A percentile compares a stretch with the other conserved stretches of the same genome.
Conservation (phyloP, 2,888 invertebrate species). For the Cheilosia scutellata region DNA sequence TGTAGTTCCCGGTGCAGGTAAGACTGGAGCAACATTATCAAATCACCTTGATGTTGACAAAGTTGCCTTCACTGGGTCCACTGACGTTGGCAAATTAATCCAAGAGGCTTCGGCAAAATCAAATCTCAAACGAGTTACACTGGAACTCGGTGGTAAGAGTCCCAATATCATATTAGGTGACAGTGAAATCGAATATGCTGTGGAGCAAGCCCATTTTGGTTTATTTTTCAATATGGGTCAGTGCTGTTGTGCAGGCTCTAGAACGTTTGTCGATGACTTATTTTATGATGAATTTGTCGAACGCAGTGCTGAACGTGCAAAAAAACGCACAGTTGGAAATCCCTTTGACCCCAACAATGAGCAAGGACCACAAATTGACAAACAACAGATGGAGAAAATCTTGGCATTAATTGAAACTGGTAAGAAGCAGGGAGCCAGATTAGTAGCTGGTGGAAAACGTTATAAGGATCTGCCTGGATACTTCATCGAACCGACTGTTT, state of each 20-base stretch:
- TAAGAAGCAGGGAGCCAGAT: constrained; percentile 92
- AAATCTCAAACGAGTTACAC: constrained; percentile 93
- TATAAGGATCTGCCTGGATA: constrained; percentile 89
- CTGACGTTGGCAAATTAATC: constrained; percentile 94
- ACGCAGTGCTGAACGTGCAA: constrained; percentile 90
- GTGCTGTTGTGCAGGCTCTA: constrained; percentile 96
- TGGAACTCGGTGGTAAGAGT: constrained; percentile 97
- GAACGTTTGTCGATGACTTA: constrained; percentile 94
- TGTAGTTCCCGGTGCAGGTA: constrained; percentile 94
- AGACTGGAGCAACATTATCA: constrained; percentile 92
- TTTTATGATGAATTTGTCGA: constrained; percentile 97
- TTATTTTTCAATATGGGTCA: constrained; percentile 97
- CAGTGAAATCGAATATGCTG: constrained; percentile 91
- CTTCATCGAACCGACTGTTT: constrained; percentile 95
- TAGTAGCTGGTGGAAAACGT: constrained; percentile 90
- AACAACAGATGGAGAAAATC: constrained; percentile 93
- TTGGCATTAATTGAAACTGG: constrained; percentile 91
- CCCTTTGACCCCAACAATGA: constrained; percentile 93
- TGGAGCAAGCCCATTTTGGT: constrained; percentile 92
- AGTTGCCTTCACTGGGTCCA: constrained; percentile 96
- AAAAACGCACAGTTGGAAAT: constrained; percentile 92
- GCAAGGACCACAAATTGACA: constrained; percentile 96
- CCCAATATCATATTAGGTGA: constrained; percentile 95
- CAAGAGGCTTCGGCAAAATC: constrained; percentile 90
- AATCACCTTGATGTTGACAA: constrained; percentile 91